These are phyloP conservation scores for Xiphophorus couchianus DNA, from an alignment of 2,113 vertebrate species.

Conservation along the genomic window DNA sequence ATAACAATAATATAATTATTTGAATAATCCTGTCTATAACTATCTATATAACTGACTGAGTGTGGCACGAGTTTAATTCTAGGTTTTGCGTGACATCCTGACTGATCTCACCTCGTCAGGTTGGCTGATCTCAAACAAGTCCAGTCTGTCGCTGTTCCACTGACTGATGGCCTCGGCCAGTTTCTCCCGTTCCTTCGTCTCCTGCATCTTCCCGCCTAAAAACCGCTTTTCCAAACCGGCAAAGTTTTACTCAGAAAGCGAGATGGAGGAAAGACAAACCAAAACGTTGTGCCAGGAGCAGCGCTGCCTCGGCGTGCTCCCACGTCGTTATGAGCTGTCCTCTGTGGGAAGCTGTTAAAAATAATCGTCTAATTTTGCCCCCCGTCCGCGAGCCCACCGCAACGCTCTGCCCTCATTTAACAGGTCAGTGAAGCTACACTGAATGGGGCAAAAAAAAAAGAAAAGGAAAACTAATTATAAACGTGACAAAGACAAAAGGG, in stretches of 20 bases:
- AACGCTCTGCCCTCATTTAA: conserved; percentile 51
- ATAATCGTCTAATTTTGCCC: conserved; percentile 39
- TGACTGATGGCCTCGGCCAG: conserved; percentile 86
- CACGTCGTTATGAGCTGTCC: conserved; percentile 22
- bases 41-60: too few species aligned
- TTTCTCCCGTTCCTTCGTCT: conserved; percentile 82
- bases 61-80: neutral
- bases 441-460: conserved; percentile 35
- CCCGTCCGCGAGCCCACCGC: conserved; percentile 20
- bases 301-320: conserved; percentile 1
- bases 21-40: too few species aligned
- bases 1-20: too few species aligned
- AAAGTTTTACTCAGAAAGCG: neutral
- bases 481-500: conserved; percentile 7
- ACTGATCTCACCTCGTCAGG: conserved; percentile 86
- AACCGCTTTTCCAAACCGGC: conserved; percentile 1
- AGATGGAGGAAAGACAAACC: neutral
- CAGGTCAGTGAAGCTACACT: conserved; percentile 65
- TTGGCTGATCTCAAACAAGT: conserved; percentile 92
- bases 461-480: conserved; percentile 37
- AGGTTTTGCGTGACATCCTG: neutral
- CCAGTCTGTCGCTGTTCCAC: conserved; percentile 91
- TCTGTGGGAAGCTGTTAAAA: conserved; percentile 30
- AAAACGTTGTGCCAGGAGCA: neutral
- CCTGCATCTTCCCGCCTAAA: conserved; percentile 50